Conservation (phyloP, 2,797 vertebrate genomes). For the Hapalemur alaotrensis region DNA sequence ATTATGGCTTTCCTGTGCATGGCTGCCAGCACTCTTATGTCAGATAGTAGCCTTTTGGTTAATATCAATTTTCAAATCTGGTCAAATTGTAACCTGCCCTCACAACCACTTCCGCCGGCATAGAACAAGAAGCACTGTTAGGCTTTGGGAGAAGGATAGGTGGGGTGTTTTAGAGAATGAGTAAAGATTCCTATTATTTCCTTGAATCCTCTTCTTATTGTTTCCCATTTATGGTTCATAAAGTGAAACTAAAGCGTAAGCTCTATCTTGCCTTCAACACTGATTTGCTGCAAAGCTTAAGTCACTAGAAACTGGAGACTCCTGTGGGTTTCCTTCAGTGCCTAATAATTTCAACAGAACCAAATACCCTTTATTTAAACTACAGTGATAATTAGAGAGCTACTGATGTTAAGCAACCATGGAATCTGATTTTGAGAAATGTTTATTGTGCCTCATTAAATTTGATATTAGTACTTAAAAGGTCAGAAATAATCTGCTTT, state of each 20-base stretch:
- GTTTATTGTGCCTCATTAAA: conserved; percentile 85
- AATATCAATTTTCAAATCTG: conserved; percentile 65
- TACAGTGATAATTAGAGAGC: conserved; percentile 81
- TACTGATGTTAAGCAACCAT: conserved; percentile 80
- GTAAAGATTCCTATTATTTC: conserved; percentile 22
- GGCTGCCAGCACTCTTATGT: not conserved
- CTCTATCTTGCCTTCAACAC: not conserved
- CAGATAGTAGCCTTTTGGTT: conserved; percentile 71
- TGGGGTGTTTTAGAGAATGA: conserved; percentile 33
- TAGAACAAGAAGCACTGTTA: conserved; percentile 65
- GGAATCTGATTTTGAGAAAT: conserved; percentile 81
- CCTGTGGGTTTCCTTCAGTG: conserved; percentile 66
- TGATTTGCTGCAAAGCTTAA: conserved; percentile 69
- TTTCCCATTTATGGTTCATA: conserved; percentile 61
- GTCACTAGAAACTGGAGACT: conserved; percentile 80
- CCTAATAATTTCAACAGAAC: conserved; percentile 80
- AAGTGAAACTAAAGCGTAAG: conserved; percentile 50
- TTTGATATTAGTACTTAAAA: conserved; percentile 86
- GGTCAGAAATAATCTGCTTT: conserved; percentile 85
- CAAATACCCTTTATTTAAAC: conserved; percentile 81
- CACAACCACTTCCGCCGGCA: not conserved
- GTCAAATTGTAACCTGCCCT: conserved; percentile 62
- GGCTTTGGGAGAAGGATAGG: conserved; percentile 68
- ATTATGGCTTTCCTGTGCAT: conserved; percentile 73
- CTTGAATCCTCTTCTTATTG: conserved; percentile 67